Base-by-base conservation (phyloP, 2,888 invertebrate genomes). In the Lithophane semibrunnea region DNA sequence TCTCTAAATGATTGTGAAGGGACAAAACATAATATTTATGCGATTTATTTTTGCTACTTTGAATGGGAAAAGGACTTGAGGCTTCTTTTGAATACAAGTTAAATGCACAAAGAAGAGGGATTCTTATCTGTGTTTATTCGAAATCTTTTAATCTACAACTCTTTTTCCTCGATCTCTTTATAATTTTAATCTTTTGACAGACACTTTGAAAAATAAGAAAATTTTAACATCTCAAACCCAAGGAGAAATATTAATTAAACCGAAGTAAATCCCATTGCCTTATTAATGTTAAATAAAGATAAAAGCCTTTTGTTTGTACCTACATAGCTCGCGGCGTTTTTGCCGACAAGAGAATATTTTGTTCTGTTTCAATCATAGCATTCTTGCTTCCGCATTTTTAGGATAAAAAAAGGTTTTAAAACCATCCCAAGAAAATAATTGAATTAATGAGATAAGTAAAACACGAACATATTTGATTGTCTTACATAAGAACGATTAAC, bases 241-340 rank as follows among this genome's bases (percentile, higher is more conserved):
- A 10, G 10, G n/a, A 24, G 10, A 49, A 56, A 54, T 37, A 5
- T 58, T 49, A n/a, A 65, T 65, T 42, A 75, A 52, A 16, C 18
- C 4, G 12, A 52, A 61, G 44, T 16, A 47, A 63, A 73, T 61
- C 37, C 61, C 54, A 61, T 78, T 77, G 18, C 42, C 29, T 52
- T 60, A 42, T n/a, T n/a, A 60, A 52, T n/a, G 13, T 16, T n/a
- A 49, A 71, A 29, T 37, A 56, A 56, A 71, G 29, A 49, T 44
- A 60, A 3, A 21, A 47, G 12, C 24, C 24, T 61, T 68, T 61
- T 61, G 13, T 61, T 18, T 12, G 3, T 10, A 12, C 29, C 29
- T 29, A 29, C 29, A 24, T 42, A 47, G 47, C 47, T 18, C 2
- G n/a, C 21, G 24, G 29, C 44, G 49, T n/a, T n/a, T 21, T 12